phyloP scores from a whole-genome alignment of 2,888 invertebrate genomes.

The Acanthosepion esculentum region DNA sequence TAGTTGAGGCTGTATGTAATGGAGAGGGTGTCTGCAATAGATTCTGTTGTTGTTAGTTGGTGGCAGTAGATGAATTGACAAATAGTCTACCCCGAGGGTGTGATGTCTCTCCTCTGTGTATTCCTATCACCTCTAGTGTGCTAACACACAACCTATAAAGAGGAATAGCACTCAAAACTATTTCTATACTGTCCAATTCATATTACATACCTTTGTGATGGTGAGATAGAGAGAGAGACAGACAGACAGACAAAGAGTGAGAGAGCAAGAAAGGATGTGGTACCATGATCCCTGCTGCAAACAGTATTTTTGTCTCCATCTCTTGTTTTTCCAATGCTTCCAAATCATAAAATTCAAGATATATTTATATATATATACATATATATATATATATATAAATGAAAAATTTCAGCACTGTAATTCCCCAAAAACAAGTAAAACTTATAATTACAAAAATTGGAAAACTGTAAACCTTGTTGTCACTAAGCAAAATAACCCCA shows the following conservation, averaged over 20 bases:
- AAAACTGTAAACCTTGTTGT: too few relatives aligned
- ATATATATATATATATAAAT: too few relatives aligned
- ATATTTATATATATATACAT: too few relatives aligned
- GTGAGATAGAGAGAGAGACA: background rate
- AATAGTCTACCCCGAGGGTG: slow-evolving; percentile 17
- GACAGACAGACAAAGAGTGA: background rate
- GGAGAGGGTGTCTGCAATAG: background rate
- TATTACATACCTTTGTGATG: background rate
- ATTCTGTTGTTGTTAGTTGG: background rate
- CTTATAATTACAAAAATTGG: too few relatives aligned
- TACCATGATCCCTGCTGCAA: background rate
- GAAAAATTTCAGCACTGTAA: too few relatives aligned
- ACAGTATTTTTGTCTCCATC: background rate
- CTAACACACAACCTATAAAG: background rate
- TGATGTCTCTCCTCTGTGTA: background rate
- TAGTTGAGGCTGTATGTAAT: background rate
- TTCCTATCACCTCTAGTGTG: background rate
- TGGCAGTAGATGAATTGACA: background rate
- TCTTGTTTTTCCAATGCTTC: background rate
- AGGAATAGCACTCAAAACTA: background rate
- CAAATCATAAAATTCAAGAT: background rate
- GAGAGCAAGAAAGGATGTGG: background rate
- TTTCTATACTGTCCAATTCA: slow-evolving; percentile 25
- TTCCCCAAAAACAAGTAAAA: too few relatives aligned
- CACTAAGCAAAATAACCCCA: too few relatives aligned